A percentile compares a stretch with the other conserved stretches of the same genome.
These are phyloP conservation scores for Ichneumoninae sp. DNA, from an alignment of 2,888 invertebrate genomes.

Conservation along the genomic window DNA sequence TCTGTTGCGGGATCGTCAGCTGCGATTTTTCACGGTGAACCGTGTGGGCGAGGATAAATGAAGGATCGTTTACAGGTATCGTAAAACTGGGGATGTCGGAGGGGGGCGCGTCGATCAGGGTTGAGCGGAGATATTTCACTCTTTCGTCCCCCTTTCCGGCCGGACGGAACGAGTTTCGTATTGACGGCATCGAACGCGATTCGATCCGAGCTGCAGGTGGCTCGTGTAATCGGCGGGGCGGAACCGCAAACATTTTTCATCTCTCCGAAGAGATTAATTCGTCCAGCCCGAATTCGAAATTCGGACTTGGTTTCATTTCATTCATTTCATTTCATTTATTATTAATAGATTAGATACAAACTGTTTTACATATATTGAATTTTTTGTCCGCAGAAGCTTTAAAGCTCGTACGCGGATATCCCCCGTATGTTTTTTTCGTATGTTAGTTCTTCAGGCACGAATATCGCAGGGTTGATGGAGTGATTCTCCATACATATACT, in stretches of 20 bases:
- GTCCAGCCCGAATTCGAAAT: neutral
- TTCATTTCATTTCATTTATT: no score
- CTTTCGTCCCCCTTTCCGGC: slow-evolving; percentile 2
- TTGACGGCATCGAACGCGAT: slow-evolving; percentile 25
- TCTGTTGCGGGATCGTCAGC: slow-evolving; percentile 29
- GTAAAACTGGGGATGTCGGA: slow-evolving; percentile 7
- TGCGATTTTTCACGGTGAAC: slow-evolving; percentile 29
- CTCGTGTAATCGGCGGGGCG: slow-evolving; percentile 6
- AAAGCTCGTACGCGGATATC: no score
- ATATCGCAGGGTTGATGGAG: no score
- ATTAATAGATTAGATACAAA: no score
- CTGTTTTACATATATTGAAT: no score
- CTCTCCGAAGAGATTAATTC: neutral
- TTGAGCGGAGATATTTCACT: neutral
- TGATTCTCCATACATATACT: no score
- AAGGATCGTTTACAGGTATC: slow-evolving; percentile 12
- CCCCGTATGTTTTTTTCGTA: no score
- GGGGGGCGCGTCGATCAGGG: slow-evolving; percentile 7
- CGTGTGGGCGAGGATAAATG: slow-evolving; percentile 31
- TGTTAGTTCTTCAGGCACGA: no score
- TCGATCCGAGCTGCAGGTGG: slow-evolving; percentile 57
- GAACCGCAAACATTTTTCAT: slow-evolving; percentile 18
- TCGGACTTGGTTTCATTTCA: neutral
- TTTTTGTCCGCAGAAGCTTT: no score
- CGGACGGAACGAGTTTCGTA: slow-evolving; percentile 52